Evolutionary conservation across 2,797 vertebrate species (phyloP), one percentile per base, ranked within the genome.

Genomic region (Betta splendens): DNA sequence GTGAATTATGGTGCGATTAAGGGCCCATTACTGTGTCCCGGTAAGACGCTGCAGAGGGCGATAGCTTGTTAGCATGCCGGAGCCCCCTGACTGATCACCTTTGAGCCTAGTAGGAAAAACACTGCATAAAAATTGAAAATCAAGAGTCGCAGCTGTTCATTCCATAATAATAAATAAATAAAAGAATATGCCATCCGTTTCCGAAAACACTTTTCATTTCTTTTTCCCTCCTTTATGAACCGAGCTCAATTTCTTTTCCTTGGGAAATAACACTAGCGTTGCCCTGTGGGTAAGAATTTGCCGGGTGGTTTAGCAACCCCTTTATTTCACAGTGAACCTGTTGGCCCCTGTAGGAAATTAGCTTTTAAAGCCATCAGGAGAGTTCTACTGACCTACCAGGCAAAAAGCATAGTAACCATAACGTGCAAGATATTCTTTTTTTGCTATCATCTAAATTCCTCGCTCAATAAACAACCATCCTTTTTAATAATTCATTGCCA

Each of bases 401-500:
- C 47, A 54, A 36, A 44, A 8, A 43, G 45, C 18, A 32, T 18
- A 2, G 17, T 42, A 21, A 71, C 65, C 76, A 35, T 64, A n/a
- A n/a, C 79, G 53, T 67, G 51, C 66, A 76, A 77, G 47, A 67
- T 75, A 57, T 58, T 16, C 56, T 12, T 62, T 50, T 66, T 43
- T 15, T 12, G 10, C 31, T 53, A 65, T 68, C 64, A 45, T 29
- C 69, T 36, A 32, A 17, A 26, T 63, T 64, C 31, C 73, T 83
- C 74, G 78, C 84, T 85, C 72, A 84, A 64, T 81, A 74, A 84
- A 76, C 64, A 37, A 50, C 64, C 37, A 11, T 33, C 37, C n/a
- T 69, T 69, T 87, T 26, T n/a, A n/a, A n/a, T n/a, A 88, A 87
- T 89, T 87, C 53, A 86, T 43, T 39, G 56, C 47, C 52, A n/a